Evolutionary conservation across 2,888 invertebrate genomes (phyloP), one percentile per base, ranked within the genome.

Genomic region (Phaedon cochleariae): DNA sequence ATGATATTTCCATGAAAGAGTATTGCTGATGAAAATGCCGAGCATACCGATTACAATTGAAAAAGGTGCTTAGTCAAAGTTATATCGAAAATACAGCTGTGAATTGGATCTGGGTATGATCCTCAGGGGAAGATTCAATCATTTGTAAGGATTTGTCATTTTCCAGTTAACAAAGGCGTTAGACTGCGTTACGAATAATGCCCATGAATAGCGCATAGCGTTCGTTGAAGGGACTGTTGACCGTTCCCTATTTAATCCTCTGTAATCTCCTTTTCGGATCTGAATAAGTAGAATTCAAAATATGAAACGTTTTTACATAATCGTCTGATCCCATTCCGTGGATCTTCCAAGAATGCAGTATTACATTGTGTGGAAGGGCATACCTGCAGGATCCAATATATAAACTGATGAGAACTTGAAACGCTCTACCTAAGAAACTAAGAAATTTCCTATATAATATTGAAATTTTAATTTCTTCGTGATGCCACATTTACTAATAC

Each of bases 311-410:
- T 31, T 52, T 29, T 31, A 52, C 52, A 45, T 45, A 57, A 57
- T 57, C 45, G 45, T 45, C 18, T 9, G 26, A 45, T 45, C 45
- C 18, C 45, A 18, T 41, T 57, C 26, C 10, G 29, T 57, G 22
- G 21, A 57, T 45, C 26, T 37, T 45, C 57, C 26, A 29, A 45
- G 46, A 57, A 57, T 57, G 57, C 45, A 41, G 4, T 15, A 55
- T 45, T 37, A 57, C 45, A 57, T 57, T 57, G 57, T 29, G 57
- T 29, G 57, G 57, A 57, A 53, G 53, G 61, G 15, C 61, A 64
- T 68, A 67, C 63, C 67, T 64, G 63, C 60, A 65, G 58, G 62
- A 55, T 63, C 55, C 62, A 67, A 58, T 69, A 64, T 63, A 70
- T 41, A 41, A 41, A 41, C 41, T 41, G 41, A 9, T 7, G 4